Evolutionary conservation across 2,888 invertebrate species (phyloP).

Genomic region (Anagyrus pseudococci): DNA sequence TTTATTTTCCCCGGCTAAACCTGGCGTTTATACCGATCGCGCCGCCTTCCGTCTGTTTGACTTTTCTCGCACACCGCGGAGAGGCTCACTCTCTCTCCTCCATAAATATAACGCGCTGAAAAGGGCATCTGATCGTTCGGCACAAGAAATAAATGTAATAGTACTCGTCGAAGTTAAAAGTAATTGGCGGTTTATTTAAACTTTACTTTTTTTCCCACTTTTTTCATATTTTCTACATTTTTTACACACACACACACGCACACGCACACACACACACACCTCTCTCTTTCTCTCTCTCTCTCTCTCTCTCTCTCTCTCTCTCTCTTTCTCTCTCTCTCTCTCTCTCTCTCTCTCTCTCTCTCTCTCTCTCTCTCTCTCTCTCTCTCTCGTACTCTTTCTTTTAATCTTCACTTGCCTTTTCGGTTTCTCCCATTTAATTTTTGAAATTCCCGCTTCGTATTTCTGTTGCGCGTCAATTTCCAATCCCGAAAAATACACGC

Average conservation of each 20-base stretch:
- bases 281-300: slow-evolving; percentile 30
- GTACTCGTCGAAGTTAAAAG: slow-evolving; percentile 60
- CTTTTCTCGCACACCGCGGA: too few relatives aligned
- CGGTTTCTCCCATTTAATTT: slow-evolving; percentile 38
- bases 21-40: too few relatives aligned
- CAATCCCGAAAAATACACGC: slow-evolving; percentile 49
- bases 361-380: slow-evolving; percentile 39
- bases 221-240: background rate
- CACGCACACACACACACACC: too few relatives aligned
- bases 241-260: too few relatives aligned
- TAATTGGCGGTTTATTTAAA: slow-evolving; percentile 59
- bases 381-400: slow-evolving; percentile 10
- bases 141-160: slow-evolving; percentile 58
- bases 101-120: slow-evolving; percentile 61
- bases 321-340: slow-evolving; percentile 36
- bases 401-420: slow-evolving; percentile 36
- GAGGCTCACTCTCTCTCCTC: too few relatives aligned
- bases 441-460: too few relatives aligned
- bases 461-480: slow-evolving; percentile 25
- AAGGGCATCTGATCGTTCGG: slow-evolving; percentile 60
- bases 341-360: slow-evolving; percentile 29
- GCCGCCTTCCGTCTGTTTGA: too few relatives aligned
- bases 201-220: slow-evolving; percentile 30
- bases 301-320: slow-evolving; percentile 36
- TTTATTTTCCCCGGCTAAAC: too few relatives aligned